Percentiles rank a stretch among this genome's conserved stretches.
Evolutionary conservation across 2,113 vertebrate genomes (phyloP).

Genomic region (Rhinichthys klamathensis): DNA sequence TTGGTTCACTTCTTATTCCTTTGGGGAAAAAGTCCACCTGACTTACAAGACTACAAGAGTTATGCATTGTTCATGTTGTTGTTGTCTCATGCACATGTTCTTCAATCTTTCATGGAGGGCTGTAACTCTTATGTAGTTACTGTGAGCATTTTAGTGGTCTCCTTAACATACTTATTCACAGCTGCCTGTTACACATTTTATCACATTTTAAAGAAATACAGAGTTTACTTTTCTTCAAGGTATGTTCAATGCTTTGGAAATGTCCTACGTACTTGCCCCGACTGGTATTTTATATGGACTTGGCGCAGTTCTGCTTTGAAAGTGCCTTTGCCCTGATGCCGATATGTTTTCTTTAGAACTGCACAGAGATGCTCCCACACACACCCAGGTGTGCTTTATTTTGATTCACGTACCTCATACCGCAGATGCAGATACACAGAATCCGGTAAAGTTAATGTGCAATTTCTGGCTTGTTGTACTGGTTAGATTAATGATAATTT

Average conservation of each 20-base stretch:
- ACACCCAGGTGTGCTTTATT: neutral
- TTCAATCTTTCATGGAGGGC: conserved; percentile 1
- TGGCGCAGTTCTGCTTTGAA: neutral
- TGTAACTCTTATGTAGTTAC: neutral
- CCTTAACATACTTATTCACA: neutral
- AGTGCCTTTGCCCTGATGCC: neutral
- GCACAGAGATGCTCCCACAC: conserved; percentile 14
- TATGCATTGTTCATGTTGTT: conserved; percentile 20
- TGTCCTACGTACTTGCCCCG: neutral
- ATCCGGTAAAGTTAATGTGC: neutral
- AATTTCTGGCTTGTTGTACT: neutral
- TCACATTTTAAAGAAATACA: neutral
- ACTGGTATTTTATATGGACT: neutral
- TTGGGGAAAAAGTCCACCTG: neutral
- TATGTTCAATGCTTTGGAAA: neutral
- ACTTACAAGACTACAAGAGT: neutral
- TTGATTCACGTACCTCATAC: neutral
- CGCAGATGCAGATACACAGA: neutral
- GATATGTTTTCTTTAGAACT: conserved; percentile 4
- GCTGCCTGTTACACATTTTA: neutral
- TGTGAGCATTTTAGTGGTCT: neutral
- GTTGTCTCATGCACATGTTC: neutral
- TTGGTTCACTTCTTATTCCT: neutral
- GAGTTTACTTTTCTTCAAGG: conserved; percentile 12
- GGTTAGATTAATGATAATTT: neutral